Conservation (phyloP, 30 jellyfish, hydroid and myxozoan species). For the Sanderia malayensis region DNA sequence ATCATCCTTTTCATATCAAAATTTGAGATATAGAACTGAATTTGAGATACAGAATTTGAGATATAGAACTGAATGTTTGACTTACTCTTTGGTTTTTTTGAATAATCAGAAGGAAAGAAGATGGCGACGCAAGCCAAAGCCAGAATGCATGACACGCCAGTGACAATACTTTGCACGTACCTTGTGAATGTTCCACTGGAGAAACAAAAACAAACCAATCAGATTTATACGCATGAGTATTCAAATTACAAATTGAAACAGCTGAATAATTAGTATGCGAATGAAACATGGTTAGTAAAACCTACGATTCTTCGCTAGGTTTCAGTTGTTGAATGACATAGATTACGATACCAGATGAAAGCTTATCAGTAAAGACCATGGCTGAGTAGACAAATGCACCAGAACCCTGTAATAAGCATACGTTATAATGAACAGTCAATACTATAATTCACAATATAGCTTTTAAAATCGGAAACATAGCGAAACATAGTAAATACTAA, state of each 20-base stretch:
- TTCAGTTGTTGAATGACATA: slow-evolving; percentile 70
- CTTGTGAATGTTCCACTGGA: slow-evolving; percentile 65
- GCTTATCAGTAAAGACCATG: slow-evolving; percentile 79
- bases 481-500: no score
- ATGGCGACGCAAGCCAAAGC: slow-evolving; percentile 53
- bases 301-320: slow-evolving; percentile 58
- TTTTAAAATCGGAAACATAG: no score
- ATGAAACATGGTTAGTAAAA: neutral
- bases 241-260: neutral
- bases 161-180: slow-evolving; percentile 64
- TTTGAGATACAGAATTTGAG: no score
- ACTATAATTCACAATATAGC: no score
- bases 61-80: no score
- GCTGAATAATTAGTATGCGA: no score
- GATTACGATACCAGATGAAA: slow-evolving; percentile 85
- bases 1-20: no score
- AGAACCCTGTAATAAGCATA: slow-evolving; percentile 33
- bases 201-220: no score
- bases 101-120: neutral
- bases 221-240: neutral
- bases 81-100: neutral
- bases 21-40: no score
- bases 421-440: neutral
- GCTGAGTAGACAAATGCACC: slow-evolving; percentile 94
- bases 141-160: slow-evolving; percentile 64